Evolutionary conservation across 2,113 vertebrate species (phyloP), one percentile per base, ranked within the genome.

Genomic region (Cochlearius cochlearius): DNA sequence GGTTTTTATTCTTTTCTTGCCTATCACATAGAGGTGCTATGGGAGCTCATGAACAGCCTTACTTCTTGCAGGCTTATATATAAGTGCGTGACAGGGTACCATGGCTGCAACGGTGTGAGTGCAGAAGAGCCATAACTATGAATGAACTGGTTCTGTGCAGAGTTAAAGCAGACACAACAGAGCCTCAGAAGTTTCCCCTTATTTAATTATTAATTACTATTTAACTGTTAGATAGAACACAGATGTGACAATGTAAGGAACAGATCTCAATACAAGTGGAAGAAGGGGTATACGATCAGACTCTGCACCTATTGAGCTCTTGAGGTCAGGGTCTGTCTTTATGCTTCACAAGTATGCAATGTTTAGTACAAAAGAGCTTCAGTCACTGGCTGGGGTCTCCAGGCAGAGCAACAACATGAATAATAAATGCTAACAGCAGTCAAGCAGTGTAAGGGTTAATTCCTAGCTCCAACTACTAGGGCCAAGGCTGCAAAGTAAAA

Each of bases 401-500:
- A 60, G 21, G 34, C 30, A 72, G 19, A 86, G 19, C 4, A 39
- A n/a, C 23, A 93, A n/a, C 4, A 19, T 22, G 53, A 91, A 84
- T 71, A 88, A 74, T 50, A 84, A 73, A 59, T 26, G 4, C 3
- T 41, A 67, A 36, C 6, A 72, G 27, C n/a, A 47, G 9, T 50
- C 41, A 91, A 72, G 60, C 5, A 50, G 38, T 2, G 3, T 26
- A 86, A 34, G 53, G 49, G 52, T 94, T 94, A 92, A 81, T 75
- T 87, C 60, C 30, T 43, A 72, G 23, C 36, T 81, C 23, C 19
- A 56, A 11, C 41, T 75, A 39, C 32, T 55, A 79, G 30, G 50
- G 39, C 59, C 47, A 79, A 69, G 50, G 26, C 56, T 88, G 36
- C 76, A 93, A 93, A 96, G 90, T 77, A 96, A 97, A 92, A 88